Percentiles rank a stretch among this genome's conserved stretches.
Evolutionary conservation across 2,888 invertebrate genomes (phyloP).

Genomic region (Leptogaster cylindrica): DNA sequence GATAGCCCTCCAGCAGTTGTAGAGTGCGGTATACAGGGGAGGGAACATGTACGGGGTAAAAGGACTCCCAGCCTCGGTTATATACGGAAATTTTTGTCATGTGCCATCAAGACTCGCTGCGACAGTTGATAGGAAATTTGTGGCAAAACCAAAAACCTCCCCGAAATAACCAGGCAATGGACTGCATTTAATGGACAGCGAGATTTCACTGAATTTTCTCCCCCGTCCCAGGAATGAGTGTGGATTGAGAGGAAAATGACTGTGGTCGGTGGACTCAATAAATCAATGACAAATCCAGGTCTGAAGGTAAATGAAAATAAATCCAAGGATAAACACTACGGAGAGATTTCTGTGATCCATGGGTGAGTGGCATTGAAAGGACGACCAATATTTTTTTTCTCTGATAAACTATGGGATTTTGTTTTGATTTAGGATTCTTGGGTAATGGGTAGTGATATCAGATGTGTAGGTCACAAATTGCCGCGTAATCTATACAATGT

Average conservation of each 20-base stretch:
- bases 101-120: conserved; percentile 5
- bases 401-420: too few relatives aligned
- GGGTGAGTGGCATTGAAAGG: too few relatives aligned
- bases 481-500: too few relatives aligned
- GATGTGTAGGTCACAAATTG: too few relatives aligned
- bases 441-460: too few relatives aligned
- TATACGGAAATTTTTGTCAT: conserved; percentile 27
- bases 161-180: conserved; percentile 16
- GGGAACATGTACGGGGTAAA: too few relatives aligned
- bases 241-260: conserved; percentile 12
- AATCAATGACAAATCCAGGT: conserved; percentile 33
- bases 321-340: too few relatives aligned
- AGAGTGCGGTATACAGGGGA: background rate
- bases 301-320: conserved; percentile 33
- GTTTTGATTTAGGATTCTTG: too few relatives aligned
- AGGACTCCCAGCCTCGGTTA: too few relatives aligned
- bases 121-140: conserved; percentile 18
- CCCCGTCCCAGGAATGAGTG: background rate
- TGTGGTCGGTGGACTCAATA: conserved; percentile 16
- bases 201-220: background rate
- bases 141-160: too few relatives aligned
- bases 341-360: too few relatives aligned
- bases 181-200: conserved; percentile 29
- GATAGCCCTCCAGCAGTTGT: background rate
- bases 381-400: too few relatives aligned